Evolutionary conservation across 2,797 vertebrate species (phyloP).

Genomic region (Anas flavirostris): DNA sequence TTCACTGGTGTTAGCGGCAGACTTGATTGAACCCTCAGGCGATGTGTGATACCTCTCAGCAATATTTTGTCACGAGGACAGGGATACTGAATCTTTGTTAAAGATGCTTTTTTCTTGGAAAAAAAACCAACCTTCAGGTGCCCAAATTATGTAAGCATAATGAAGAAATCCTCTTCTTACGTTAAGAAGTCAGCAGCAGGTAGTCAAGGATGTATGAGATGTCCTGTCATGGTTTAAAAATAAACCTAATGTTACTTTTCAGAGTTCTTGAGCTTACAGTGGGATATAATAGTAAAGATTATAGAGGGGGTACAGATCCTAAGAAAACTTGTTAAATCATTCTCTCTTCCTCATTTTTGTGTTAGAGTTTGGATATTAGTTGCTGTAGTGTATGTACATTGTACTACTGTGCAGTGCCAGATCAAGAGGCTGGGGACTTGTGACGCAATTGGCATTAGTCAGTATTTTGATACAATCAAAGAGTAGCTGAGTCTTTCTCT

Average conservation of each 20-base stretch:
- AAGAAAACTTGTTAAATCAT: background rate
- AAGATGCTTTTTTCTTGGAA: background rate
- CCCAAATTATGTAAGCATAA: background rate
- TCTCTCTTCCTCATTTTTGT: background rate
- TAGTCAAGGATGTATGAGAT: background rate
- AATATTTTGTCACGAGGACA: background rate
- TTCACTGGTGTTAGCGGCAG: background rate
- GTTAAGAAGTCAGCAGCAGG: background rate
- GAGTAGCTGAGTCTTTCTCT: background rate
- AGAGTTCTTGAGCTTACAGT: background rate
- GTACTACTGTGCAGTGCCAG: background rate
- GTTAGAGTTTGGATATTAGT: background rate
- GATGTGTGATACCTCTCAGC: background rate
- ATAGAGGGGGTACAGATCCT: background rate
- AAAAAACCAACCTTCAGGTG: background rate
- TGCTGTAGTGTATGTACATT: background rate
- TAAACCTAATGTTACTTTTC: background rate
- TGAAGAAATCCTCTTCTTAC: background rate
- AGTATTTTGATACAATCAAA: background rate
- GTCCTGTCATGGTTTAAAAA: background rate
- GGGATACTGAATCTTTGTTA: background rate
- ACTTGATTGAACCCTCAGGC: background rate
- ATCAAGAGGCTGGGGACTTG: background rate
- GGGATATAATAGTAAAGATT: background rate
- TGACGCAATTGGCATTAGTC: background rate